Evolutionary conservation across 2,113 vertebrate genomes (phyloP).

Genomic region (Vicugna pacos): DNA sequence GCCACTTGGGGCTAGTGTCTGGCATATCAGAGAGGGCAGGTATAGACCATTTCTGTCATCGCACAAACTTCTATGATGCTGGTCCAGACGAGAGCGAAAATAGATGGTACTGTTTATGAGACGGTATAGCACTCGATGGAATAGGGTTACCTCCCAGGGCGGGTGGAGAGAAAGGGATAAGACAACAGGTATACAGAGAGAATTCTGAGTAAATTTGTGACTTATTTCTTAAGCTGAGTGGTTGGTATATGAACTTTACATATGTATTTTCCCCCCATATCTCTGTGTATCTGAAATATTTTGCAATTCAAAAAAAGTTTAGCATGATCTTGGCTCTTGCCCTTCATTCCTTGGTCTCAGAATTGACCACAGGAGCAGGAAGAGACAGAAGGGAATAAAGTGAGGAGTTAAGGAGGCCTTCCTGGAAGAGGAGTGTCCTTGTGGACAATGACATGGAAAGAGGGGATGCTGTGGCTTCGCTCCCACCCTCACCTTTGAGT

Average conservation of each 20-base stretch:
- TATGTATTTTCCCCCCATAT: not conserved
- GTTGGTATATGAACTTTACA: not conserved
- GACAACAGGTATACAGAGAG: not conserved
- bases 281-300: not conserved
- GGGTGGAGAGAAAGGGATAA: not conserved
- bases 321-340: not conserved
- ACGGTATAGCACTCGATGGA: not conserved
- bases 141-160: not conserved
- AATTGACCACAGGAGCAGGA: not conserved
- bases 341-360: not conserved
- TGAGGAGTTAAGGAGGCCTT: not conserved
- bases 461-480: not conserved
- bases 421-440: not conserved
- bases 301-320: not conserved
- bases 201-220: not conserved
- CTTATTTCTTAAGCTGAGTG: not conserved
- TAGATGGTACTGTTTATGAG: not conserved
- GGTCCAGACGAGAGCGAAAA: not conserved
- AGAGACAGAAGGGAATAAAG: not conserved
- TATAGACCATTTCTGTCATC: not conserved
- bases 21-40: not conserved
- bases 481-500: not conserved
- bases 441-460: not conserved
- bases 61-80: not conserved
- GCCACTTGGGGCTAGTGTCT: not conserved